Conservation (phyloP, 2,888 invertebrate species). For the Xanthia togata region DNA sequence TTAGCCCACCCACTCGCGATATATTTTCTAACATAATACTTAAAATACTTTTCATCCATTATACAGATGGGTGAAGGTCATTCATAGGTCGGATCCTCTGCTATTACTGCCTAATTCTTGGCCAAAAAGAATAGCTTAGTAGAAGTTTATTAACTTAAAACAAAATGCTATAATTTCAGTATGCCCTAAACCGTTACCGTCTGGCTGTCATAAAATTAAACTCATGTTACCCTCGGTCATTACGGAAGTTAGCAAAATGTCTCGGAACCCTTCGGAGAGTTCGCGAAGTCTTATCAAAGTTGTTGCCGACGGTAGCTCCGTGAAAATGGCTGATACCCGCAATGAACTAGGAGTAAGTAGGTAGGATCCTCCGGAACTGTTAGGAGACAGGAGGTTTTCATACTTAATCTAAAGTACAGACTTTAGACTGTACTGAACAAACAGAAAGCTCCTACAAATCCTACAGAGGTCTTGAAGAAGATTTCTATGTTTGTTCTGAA, state of each 20-base stretch:
- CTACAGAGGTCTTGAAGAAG: neutral
- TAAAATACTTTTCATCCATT: no score
- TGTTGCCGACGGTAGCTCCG: conserved; percentile 37
- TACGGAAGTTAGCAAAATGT: conserved; percentile 50
- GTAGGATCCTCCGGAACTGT: conserved; percentile 3
- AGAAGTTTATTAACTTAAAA: conserved; percentile 1
- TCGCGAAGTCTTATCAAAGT: conserved; percentile 59
- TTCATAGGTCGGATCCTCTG: no score
- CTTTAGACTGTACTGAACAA: neutral
- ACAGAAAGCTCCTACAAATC: neutral
- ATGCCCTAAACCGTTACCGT: conserved; percentile 1
- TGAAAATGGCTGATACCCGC: conserved; percentile 24
- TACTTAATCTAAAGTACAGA: neutral
- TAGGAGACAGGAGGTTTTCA: conserved; percentile 1
- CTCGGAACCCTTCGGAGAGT: conserved; percentile 48
- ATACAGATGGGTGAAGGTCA: no score
- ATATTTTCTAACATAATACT: no score
- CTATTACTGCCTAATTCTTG: neutral
- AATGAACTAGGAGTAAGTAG: conserved; percentile 34
- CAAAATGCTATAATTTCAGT: neutral
- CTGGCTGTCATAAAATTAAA: conserved; percentile 51
- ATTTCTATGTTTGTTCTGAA: neutral
- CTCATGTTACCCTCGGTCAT: conserved; percentile 41
- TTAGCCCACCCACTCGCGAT: no score
- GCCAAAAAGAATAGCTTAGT: neutral